Base-by-base conservation (phyloP, 2,888 invertebrate genomes). In the Anthoptus insignis region DNA sequence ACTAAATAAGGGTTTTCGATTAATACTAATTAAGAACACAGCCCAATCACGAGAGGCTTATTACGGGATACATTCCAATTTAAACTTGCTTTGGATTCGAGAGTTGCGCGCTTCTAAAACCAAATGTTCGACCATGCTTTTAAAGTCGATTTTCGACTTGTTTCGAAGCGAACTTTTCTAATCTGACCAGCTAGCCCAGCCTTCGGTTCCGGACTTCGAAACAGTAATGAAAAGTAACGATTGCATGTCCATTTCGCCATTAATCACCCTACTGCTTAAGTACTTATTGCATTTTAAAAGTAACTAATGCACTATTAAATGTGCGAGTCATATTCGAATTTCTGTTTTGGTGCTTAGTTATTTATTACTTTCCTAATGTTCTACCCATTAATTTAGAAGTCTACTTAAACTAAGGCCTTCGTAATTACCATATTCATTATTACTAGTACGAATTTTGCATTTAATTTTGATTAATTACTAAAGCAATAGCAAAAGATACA, bases 161-260 rank as follows among this genome's bases (percentile, higher is more conserved):
- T 89, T 90, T 84, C 79, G 76, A 67, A 77, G 70, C 76, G 82
- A 92, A 93, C 87, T 93, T 92, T 93, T 92, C 93, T 92, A 92
- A 93, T 93, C 92, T 90, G 91, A 90, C 89, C 92, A 80, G 72
- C 81, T 86, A 81, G 81, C 76, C 83, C 79, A 78, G 86, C 83
- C 81, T 87, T 85, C 81, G 82, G 88, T 83, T 84, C 84, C 89
- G 90, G 89, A 91, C 91, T 91, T 91, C 85, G 84, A 82, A 87
- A 85, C 90, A 84, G 88, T 93, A 93, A 93, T 93, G 92, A 91
- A 92, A 93, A 93, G 89, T 91, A 93, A 93, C 91, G 92, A 91
- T 92, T 89, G 89, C 89, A 91, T 90, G 89, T 83, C 81, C 84
- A 87, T 86, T 88, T 81, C 77, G 76, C 87, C 90, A 92, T 93